Base-by-base conservation (phyloP, 2,888 invertebrate genomes). In the Epistrophella euchroma region DNA sequence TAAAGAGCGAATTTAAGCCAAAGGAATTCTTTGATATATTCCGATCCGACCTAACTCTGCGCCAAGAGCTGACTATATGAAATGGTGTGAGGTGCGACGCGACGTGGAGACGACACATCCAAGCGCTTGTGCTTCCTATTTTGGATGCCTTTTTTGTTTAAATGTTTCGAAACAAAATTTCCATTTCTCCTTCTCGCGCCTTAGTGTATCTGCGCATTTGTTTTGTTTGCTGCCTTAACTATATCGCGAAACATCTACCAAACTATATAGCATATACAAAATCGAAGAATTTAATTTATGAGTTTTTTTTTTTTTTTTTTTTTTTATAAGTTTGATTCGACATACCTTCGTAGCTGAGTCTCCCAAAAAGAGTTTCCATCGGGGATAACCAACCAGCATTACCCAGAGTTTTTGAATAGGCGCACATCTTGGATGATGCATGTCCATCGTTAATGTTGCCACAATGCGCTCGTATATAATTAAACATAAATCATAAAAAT, bases 401-500 rank as follows among this genome's bases (percentile, higher is more conserved):
- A 35, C 13, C 19, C 32, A 19, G n/a, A 52, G 25, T 37, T 60
- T 43, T 60, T 43, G 68, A 37, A 58, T 40, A 66, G 55, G 75
- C 68, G 75, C 68, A 68, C 56, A 58, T 71, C 76, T 70, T 50
- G 70, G 77, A 86, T 86, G 82, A 82, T 82, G 70, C 81, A 86
- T 86, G 81, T 86, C 86, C 81, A 73, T 74, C 58, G 73, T 77
- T 82, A 71, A 82, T 74, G 77, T 68, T 81, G 86, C 77, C 77
- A 82, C 77, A 71, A 82, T 86, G 52, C 22, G 77, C 82, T 78
- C 64, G 47, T 40, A 50, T 70, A 86, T 86, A 86, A 86, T 86
- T 86, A 86, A 82, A 86, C 82, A 86, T 86, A 86, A 86, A 86
- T 86, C 86, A 86, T 86, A 86, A 74, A 86, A 82, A 78, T 70